A percentile compares a stretch with the other conserved stretches of the same genome.
These are phyloP conservation scores for Agrochola lota DNA, from an alignment of 2,888 invertebrate species.

Conservation along the genomic window DNA sequence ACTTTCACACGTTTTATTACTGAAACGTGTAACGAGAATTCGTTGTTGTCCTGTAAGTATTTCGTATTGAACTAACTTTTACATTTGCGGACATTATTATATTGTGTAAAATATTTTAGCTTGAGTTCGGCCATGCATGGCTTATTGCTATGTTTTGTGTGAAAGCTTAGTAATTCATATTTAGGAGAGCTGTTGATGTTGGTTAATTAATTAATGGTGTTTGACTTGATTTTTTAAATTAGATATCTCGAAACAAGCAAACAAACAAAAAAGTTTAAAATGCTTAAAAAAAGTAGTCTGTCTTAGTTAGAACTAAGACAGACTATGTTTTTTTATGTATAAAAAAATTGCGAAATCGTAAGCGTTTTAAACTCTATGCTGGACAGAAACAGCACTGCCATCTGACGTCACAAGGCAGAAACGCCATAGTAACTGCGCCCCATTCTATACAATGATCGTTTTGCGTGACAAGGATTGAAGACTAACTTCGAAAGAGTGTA, in stretches of 20 bases:
- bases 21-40: slow-evolving; percentile 21
- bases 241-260: too few species aligned
- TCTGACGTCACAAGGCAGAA: not conserved
- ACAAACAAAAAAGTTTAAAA: too few species aligned
- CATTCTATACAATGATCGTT: not conserved
- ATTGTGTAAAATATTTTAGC: slow-evolving; percentile 12
- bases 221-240: not conserved
- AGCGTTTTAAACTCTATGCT: not conserved
- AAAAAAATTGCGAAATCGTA: not conserved
- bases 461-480: not conserved
- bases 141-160: slow-evolving; percentile 2
- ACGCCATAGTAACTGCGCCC: not conserved
- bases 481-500: not conserved
- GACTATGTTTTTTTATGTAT: too few species aligned
- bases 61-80: slow-evolving; percentile 25
- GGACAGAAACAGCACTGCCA: not conserved
- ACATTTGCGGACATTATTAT: not conserved
- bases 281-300: too few species aligned
- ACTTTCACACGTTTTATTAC: not conserved
- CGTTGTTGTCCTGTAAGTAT: not conserved
- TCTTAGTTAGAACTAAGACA: too few species aligned
- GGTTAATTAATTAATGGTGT: not conserved
- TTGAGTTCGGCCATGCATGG: not conserved
- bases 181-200: not conserved
- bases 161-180: slow-evolving; percentile 2